Base-by-base conservation (phyloP, 2,888 invertebrate species). In the Hypselothyrea guttata region DNA sequence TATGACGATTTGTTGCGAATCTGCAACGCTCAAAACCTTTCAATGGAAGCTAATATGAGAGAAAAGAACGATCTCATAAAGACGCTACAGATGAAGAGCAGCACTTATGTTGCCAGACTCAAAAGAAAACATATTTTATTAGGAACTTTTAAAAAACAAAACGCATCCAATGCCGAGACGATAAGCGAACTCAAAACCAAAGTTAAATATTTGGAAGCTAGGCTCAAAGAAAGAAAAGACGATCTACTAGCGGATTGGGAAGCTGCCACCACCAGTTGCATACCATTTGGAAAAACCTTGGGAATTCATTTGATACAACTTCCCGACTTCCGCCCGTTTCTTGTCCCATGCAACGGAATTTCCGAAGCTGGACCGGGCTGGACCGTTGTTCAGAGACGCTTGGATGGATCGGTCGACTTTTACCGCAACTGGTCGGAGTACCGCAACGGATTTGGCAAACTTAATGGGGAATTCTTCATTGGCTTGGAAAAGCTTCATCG, bases 381-480 rank as follows among this genome's bases (percentile, higher is more conserved):
- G 94, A 93, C 93, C 42, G 92, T 93, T 90, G 93, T 54, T 89
- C 94, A 94, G 84, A 92, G 93, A 59, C 91, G 94, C 7, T 91
- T 91, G 60, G 93, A 94, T 62, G 94, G 94, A 0, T 90, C 91
- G 1, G 92, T 93, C 76, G 92, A 94, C 71, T 94, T 94, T 83
- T 92, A 92, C 77, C 92, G 92, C 65, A 87, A 90, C 44, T 94
- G 94, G 94, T 82, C 90, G 0, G 92, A 93, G 38, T 94, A 94
- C 81, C 93, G 93, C 70, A 86, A 91, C 31, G 94, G 94, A 0
- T 94, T 94, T 76, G 94, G 94, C 1, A 93, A 94, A 76, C 88
- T 94, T 1, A 92, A 92, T 0, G 92, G 92, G 0, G 94, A 94
- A 84, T 94, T 93, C 84, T 94, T 94, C 92, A 90, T 94, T 9